Evolutionary conservation across 2,797 vertebrate species (phyloP).

Genomic region (Malacoctenus gilli): DNA sequence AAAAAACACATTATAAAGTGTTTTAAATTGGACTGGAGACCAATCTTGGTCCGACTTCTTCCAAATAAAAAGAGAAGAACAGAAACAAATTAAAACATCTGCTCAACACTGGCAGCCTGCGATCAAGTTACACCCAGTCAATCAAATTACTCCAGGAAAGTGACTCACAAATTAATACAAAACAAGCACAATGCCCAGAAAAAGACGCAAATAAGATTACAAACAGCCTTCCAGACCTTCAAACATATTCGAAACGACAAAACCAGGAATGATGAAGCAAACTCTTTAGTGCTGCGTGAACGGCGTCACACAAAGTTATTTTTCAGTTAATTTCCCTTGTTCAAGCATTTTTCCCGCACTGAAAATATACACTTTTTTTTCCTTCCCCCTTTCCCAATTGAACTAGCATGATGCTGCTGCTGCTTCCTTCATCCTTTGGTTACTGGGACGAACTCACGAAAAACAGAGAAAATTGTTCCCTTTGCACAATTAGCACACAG

Average conservation of each 20-base stretch:
- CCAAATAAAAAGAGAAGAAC: slow-evolving; percentile 51
- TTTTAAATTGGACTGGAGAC: slow-evolving; percentile 53
- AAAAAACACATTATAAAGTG: slow-evolving; percentile 63
- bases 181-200: slow-evolving; percentile 39
- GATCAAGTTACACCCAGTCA: slow-evolving; percentile 44
- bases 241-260: slow-evolving; percentile 40
- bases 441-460: slow-evolving; percentile 43
- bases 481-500: slow-evolving; percentile 34
- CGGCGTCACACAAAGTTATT: slow-evolving; percentile 22
- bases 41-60: slow-evolving; percentile 27
- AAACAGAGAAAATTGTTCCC: slow-evolving; percentile 34
- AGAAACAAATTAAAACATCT: slow-evolving; percentile 63
- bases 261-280: slow-evolving; percentile 44
- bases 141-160: slow-evolving; percentile 43
- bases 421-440: slow-evolving; percentile 69
- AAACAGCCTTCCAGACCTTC: slow-evolving; percentile 22
- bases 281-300: slow-evolving; percentile 47
- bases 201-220: slow-evolving; percentile 21
- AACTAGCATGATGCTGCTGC: slow-evolving; percentile 41
- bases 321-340: slow-evolving; percentile 43
- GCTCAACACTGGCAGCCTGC: slow-evolving; percentile 36
- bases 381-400: background rate
- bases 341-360: slow-evolving; percentile 31
- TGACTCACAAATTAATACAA: slow-evolving; percentile 54
- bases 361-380: slow-evolving; percentile 19